Evolutionary conservation across 2,113 vertebrate genomes (phyloP).

Genomic region (Ciconia boyciana): DNA sequence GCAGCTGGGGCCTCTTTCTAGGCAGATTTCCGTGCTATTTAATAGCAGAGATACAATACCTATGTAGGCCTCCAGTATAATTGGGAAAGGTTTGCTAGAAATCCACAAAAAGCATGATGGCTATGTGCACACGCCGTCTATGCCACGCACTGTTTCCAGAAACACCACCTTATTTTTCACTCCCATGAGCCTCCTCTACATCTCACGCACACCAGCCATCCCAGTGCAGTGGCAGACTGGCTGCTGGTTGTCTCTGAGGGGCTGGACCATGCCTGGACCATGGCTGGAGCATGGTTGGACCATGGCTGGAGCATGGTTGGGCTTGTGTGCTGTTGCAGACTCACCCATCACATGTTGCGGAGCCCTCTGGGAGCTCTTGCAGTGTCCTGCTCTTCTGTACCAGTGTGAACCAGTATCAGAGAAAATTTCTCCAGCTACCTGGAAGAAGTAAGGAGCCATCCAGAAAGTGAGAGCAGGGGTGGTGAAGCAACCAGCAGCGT

Average conservation of each 20-base stretch:
- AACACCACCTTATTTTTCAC: neutral
- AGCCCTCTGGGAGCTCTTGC: neutral
- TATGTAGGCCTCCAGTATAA: neutral
- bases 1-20: neutral
- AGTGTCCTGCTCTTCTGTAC: neutral
- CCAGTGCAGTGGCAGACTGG: neutral
- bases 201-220: neutral
- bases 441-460: neutral
- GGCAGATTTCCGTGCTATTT: neutral
- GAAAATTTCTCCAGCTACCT: neutral
- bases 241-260: neutral
- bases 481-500: neutral
- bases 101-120: neutral
- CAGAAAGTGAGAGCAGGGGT: neutral
- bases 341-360: rapidly evolving
- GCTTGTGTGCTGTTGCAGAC: neutral
- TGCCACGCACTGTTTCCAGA: neutral
- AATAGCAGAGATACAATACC: neutral
- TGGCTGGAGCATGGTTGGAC: neutral
- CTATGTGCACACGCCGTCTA: rapidly evolving
- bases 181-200: neutral
- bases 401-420: neutral
- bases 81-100: neutral
- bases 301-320: neutral
- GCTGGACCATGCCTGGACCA: neutral